Evolutionary conservation across 2,113 vertebrate genomes (phyloP).

Genomic region (Corvus moneduloides): DNA sequence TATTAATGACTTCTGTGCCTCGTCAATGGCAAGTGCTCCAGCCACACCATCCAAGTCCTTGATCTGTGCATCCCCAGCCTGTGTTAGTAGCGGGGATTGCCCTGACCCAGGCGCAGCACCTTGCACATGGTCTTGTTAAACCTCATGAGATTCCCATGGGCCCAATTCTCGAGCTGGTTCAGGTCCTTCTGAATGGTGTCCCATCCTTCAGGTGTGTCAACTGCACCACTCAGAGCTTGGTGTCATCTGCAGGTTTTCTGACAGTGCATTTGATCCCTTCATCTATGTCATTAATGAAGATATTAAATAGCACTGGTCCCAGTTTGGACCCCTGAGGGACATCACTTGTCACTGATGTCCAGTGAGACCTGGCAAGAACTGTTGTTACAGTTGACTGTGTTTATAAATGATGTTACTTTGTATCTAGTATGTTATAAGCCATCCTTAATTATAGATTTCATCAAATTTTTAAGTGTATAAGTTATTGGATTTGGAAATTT

Average conservation of each 20-base stretch:
- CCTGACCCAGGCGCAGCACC: background rate
- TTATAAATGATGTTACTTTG: background rate
- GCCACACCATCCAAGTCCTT: background rate
- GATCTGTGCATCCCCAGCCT: background rate
- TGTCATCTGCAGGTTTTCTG: background rate
- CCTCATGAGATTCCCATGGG: background rate
- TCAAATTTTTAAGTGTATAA: background rate
- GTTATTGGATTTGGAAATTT: background rate
- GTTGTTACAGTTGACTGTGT: background rate
- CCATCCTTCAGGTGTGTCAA: background rate
- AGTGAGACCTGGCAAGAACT: background rate
- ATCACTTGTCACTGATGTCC: background rate
- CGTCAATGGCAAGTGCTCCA: background rate
- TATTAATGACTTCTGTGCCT: background rate
- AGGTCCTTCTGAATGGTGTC: background rate
- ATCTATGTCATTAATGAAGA: background rate
- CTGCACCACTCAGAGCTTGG: background rate
- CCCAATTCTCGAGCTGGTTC: background rate
- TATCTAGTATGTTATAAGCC: background rate
- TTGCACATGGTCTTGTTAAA: background rate
- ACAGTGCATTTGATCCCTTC: background rate
- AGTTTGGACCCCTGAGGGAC: background rate
- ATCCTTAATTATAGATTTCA: background rate
- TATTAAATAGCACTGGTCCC: background rate
- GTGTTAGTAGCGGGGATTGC: background rate